Base-by-base conservation (phyloP, 1,140 invertebrate species). In the Megathymus violae region DNA sequence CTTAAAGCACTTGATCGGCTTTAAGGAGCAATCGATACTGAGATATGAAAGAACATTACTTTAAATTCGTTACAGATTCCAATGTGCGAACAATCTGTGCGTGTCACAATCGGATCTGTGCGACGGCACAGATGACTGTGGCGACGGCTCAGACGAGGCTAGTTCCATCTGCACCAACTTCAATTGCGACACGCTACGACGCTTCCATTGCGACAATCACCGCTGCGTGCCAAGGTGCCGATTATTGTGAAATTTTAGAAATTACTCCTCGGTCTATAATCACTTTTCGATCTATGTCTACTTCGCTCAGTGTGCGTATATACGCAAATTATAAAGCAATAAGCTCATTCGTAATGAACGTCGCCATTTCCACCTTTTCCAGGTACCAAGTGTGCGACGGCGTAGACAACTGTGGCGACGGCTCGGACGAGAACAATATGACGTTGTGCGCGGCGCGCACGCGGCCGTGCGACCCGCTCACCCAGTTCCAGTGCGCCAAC, bases 21-120 rank as follows among this genome's bases (percentile, higher is more conserved):
- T n/a, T n/a, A n/a, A n/a, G n/a, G n/a, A n/a, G n/a, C n/a, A n/a
- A n/a, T n/a, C n/a, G n/a, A n/a, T n/a, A n/a, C n/a, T n/a, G n/a
- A n/a, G n/a, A n/a, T n/a, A n/a, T n/a, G n/a, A n/a, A n/a, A n/a
- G n/a, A n/a, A n/a, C n/a, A n/a, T 43, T 41, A 25, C 6, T 14
- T 43, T 19, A 11, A 36, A 51, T 64, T 31, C 31, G 4, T 34
- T 68, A 6, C 46, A 94, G 95, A 71, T 99, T 98, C 93, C 95
- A 99, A 81, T 99, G 98, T 89, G 95, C 95, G 50, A 99, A 99
- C 78, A 96, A 97, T 82, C 85, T 98, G n/a, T 98, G 97, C 81
- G 95, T 98, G 0, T 95, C 95, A 0, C 93, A 95, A 40, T 94
- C 94, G 4, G 97, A 98, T 84, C 89, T 97, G 3, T 98, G 97